These are phyloP conservation scores for Saguinus midas DNA, from an alignment of 2,113 vertebrate species.

Conservation along the genomic window DNA sequence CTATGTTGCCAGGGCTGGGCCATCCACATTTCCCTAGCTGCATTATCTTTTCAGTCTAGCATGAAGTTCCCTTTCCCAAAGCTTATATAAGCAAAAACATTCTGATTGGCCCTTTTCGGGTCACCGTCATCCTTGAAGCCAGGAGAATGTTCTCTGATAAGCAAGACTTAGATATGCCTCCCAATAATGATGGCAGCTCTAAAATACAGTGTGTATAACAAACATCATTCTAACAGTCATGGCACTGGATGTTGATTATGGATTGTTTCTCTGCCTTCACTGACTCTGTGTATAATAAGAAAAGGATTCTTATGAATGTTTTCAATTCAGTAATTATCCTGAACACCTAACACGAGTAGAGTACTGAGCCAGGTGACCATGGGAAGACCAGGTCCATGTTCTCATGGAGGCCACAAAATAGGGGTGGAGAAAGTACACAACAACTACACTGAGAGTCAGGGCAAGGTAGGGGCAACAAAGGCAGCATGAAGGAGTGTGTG, in stretches of 20 bases:
- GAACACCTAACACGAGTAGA: background rate
- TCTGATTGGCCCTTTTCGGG: background rate
- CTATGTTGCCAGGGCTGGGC: background rate
- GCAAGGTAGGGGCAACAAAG: background rate
- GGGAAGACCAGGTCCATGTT: background rate
- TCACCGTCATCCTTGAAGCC: background rate
- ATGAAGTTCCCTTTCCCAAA: background rate
- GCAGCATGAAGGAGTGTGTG: background rate
- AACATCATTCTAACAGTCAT: background rate
- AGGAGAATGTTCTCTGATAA: background rate
- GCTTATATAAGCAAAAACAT: background rate
- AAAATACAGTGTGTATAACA: background rate
- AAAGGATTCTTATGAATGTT: background rate
- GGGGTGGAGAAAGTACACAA: fast-evolving
- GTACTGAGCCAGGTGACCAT: background rate
- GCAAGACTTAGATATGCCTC: background rate
- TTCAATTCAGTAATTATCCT: background rate
- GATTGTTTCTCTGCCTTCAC: background rate
- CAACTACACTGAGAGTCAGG: background rate
- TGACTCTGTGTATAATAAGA: background rate
- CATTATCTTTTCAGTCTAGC: background rate
- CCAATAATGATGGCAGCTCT: background rate
- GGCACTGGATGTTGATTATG: background rate
- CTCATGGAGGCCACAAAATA: background rate
- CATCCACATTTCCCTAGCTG: background rate